Percentiles rank a stretch among this genome's conserved stretches.
These are phyloP conservation scores for Oscheius sp. DNA, from an alignment of 2,888 invertebrate species.

Conservation along the genomic window DNA sequence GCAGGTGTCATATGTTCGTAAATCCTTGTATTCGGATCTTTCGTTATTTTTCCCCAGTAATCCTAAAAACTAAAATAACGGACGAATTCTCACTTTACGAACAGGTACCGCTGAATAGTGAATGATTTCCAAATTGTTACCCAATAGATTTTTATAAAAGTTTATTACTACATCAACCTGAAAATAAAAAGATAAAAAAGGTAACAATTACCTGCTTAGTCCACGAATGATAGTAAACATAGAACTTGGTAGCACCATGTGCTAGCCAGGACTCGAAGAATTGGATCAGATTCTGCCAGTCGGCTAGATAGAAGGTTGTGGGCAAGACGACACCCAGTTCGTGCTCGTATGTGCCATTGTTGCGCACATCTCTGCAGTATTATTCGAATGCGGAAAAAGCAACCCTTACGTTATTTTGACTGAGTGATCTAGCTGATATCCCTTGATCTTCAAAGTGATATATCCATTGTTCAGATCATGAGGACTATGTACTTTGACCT, in stretches of 20 bases:
- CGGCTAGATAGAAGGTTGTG: constrained; percentile 6
- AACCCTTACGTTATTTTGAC: background rate
- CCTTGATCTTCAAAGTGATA: background rate
- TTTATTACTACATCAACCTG: background rate
- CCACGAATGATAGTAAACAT: constrained; percentile 7
- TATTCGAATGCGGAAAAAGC: background rate
- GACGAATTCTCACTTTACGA: background rate
- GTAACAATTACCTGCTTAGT: constrained; percentile 1
- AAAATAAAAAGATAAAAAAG: background rate
- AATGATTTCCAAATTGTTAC: background rate
- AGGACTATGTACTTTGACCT: background rate
- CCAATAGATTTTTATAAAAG: background rate
- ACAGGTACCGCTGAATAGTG: background rate
- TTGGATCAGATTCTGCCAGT: constrained; percentile 23
- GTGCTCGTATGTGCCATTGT: background rate
- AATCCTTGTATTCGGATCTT: constrained; percentile 6
- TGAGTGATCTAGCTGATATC: background rate
- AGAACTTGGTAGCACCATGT: constrained; percentile 17
- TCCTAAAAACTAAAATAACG: background rate
- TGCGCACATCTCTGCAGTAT: background rate
- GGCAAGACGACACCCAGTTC: constrained; percentile 10
- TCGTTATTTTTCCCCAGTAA: background rate
- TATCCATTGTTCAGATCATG: background rate
- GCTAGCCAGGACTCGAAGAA: constrained; percentile 19
- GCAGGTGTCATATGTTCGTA: constrained; percentile 6